phyloP scores from a whole-genome alignment of 1,140 invertebrate species.

The Cyclargus thomasi region DNA sequence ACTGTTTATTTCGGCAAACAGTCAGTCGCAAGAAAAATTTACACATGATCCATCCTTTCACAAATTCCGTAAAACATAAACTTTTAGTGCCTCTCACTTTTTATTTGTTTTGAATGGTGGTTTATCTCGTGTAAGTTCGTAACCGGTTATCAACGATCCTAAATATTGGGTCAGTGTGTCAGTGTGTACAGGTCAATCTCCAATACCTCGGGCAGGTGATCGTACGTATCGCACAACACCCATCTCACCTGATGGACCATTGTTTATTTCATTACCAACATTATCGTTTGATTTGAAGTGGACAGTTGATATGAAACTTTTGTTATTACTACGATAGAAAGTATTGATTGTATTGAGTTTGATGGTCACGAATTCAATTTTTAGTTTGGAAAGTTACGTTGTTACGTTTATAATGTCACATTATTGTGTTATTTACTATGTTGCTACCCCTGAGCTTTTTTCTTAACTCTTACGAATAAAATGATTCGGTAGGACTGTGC shows the following conservation, averaged over 20 bases:
- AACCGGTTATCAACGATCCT: slow-evolving; percentile 17
- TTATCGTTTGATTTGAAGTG: background rate
- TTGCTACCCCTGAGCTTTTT: background rate
- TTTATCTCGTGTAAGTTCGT: background rate
- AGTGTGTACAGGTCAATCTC: slow-evolving; percentile 40
- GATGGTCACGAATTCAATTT: background rate
- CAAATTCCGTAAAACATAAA: slow-evolving; percentile 20
- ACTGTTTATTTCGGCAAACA: background rate
- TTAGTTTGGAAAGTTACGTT: background rate
- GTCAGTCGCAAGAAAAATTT: slow-evolving; percentile 18
- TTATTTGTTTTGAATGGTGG: slow-evolving; percentile 13
- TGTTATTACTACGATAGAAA: slow-evolving; percentile 3
- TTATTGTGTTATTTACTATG: background rate
- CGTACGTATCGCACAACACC: background rate
- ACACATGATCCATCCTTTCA: slow-evolving; percentile 8
- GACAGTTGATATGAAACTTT: slow-evolving; percentile 9
- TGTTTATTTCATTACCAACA: slow-evolving; percentile 22
- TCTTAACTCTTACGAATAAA: background rate
- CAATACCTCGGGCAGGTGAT: slow-evolving; percentile 41
- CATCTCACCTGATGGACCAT: slow-evolving; percentile 17
- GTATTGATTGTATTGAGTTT: slow-evolving; percentile 2
- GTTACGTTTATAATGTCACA: background rate
- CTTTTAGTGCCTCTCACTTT: slow-evolving; percentile 14
- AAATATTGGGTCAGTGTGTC: slow-evolving; percentile 23
- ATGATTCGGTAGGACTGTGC: background rate